Percentiles rank a stretch among this genome's conserved stretches.
phyloP scores from a whole-genome alignment of 2,113 vertebrate species.

The Ibidorhyncha struthersii region DNA sequence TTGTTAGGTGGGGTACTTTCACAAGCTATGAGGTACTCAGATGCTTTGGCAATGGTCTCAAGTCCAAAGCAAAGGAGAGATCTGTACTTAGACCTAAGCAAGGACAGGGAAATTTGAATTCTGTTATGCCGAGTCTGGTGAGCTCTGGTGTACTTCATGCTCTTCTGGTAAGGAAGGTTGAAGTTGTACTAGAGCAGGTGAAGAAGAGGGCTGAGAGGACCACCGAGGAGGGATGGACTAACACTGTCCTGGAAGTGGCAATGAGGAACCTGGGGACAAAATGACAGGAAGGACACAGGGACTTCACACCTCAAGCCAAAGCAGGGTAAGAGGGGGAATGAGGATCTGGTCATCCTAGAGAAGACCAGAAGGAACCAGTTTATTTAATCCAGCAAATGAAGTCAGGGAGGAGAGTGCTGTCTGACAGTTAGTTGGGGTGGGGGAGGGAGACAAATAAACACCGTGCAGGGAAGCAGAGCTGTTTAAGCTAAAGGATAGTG shows the following conservation, averaged over 20 bases:
- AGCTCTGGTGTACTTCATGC: background rate
- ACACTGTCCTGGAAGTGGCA: background rate
- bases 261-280: background rate
- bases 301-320: background rate
- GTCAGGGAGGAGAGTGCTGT: background rate
- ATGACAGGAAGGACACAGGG: background rate
- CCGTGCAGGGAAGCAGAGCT: background rate
- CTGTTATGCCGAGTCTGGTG: background rate
- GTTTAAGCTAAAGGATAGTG: constrained; percentile 10
- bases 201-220: background rate
- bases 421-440: background rate
- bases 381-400: background rate
- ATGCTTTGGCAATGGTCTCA: background rate
- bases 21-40: background rate
- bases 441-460: background rate
- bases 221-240: background rate
- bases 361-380: background rate
- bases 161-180: background rate
- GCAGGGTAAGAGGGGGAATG: background rate
- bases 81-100: background rate
- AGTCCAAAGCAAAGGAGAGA: background rate
- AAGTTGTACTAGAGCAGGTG: background rate
- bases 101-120: background rate
- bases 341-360: background rate
- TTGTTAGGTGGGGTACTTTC: background rate